Conservation (phyloP, 2,797 vertebrate genomes). For the Coranthus polyacanthus region DNA sequence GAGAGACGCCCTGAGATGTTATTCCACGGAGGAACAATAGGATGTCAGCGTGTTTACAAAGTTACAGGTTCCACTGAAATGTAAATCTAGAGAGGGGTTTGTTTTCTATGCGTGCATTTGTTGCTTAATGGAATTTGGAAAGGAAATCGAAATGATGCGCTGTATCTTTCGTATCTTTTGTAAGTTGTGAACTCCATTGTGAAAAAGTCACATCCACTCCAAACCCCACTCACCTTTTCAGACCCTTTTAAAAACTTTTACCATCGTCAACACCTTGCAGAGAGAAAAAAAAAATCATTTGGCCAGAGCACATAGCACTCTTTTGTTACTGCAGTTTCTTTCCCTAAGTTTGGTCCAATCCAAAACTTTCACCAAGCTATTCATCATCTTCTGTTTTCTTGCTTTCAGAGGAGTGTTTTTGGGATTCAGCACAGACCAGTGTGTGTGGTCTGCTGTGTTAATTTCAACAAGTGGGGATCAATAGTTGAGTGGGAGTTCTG, state of each 20-base stretch:
- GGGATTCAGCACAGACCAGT: not conserved
- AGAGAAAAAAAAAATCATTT: slow-evolving; percentile 7
- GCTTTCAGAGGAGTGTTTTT: not conserved
- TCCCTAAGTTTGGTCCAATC: slow-evolving; percentile 1
- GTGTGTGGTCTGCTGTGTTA: not conserved
- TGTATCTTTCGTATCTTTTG: slow-evolving; percentile 12
- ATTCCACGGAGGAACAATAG: slow-evolving; percentile 27
- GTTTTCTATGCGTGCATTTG: slow-evolving; percentile 22
- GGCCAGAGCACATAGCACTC: not conserved
- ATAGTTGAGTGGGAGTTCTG: slow-evolving; percentile 3
- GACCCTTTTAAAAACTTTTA: slow-evolving; percentile 24
- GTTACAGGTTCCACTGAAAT: slow-evolving; percentile 7
- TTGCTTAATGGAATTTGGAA: slow-evolving; percentile 40
- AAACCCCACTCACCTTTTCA: slow-evolving; percentile 20
- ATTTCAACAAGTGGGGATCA: slow-evolving; percentile 19
- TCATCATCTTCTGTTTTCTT: slow-evolving; percentile 11
- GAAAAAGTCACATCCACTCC: slow-evolving; percentile 17
- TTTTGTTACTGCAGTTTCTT: not conserved
- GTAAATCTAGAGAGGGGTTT: slow-evolving; percentile 2
- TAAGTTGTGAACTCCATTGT: slow-evolving; percentile 35
- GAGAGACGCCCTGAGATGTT: slow-evolving; percentile 16
- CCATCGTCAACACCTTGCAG: not conserved
- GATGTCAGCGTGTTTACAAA: slow-evolving; percentile 30
- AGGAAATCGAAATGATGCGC: slow-evolving; percentile 15
- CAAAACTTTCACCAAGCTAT: slow-evolving; percentile 5